Conservation (phyloP, 2,888 invertebrate genomes). For the Noctua janthina region DNA sequence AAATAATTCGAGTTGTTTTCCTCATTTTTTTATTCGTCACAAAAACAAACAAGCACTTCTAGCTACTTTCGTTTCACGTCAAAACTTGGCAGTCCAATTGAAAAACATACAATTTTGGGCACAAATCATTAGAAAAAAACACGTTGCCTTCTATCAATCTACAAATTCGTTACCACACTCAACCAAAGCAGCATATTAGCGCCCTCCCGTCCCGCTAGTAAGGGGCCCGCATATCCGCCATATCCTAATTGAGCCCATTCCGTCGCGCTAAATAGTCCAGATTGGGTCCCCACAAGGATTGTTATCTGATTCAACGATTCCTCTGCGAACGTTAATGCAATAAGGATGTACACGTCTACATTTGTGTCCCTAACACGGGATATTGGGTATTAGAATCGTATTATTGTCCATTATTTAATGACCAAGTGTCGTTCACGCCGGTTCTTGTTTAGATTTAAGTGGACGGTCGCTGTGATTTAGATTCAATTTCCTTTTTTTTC, state of each 20-base stretch:
- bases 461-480: constrained; percentile 58
- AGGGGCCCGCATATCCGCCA: constrained; percentile 90
- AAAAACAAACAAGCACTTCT: neutral
- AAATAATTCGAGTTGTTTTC: neutral
- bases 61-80: neutral
- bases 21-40: too few species aligned
- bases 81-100: neutral
- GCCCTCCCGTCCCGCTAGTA: constrained; percentile 73
- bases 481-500: constrained; percentile 59
- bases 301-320: constrained; percentile 87
- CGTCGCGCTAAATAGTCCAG: constrained; percentile 89
- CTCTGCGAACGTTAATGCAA: constrained; percentile 81
- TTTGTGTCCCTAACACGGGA: constrained; percentile 76
- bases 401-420: constrained; percentile 72
- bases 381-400: constrained; percentile 77
- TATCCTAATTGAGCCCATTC: constrained; percentile 88
- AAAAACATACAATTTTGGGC: neutral
- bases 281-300: constrained; percentile 80
- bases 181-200: constrained; percentile 73
- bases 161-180: neutral
- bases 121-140: neutral
- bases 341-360: constrained; percentile 86
- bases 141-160: neutral
- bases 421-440: constrained; percentile 66
- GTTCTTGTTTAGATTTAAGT: constrained; percentile 64